phyloP scores from a whole-genome alignment of 2,113 vertebrate species.

The Nycticryphes semicollaris region DNA sequence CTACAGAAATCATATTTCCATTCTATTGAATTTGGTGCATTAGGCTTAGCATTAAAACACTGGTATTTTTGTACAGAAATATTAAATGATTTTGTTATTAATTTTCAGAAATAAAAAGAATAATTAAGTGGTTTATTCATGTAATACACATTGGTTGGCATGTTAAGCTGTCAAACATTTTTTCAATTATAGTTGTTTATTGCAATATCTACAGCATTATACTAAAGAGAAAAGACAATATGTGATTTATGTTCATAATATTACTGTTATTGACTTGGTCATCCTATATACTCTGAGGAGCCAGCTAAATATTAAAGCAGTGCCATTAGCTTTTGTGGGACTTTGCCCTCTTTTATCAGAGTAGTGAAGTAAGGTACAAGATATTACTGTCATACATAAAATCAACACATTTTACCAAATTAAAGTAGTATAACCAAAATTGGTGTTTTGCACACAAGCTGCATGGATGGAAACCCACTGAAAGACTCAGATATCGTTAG shows the following conservation, averaged over 20 bases:
- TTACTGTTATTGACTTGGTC: neutral
- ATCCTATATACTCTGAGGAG: neutral
- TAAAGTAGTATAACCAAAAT: neutral
- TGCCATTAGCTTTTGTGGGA: neutral
- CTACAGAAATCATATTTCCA: neutral
- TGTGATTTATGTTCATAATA: fast-evolving
- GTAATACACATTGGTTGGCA: neutral
- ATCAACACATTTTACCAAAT: neutral
- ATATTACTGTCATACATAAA: neutral
- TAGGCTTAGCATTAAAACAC: neutral
- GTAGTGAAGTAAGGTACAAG: neutral
- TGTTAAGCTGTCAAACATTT: neutral
- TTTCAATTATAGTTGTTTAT: neutral
- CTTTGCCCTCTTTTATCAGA: neutral
- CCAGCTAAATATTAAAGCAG: neutral
- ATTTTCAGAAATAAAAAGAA: neutral
- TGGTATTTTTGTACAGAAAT: neutral
- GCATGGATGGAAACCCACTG: neutral
- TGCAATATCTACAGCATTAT: neutral
- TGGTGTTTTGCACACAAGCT: neutral
- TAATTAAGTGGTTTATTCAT: neutral
- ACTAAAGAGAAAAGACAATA: neutral
- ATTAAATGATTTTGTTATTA: neutral
- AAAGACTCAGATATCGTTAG: neutral
- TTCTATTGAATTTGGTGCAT: neutral